Base-by-base conservation (phyloP, 2,797 vertebrate species). In the Netta rufina region DNA sequence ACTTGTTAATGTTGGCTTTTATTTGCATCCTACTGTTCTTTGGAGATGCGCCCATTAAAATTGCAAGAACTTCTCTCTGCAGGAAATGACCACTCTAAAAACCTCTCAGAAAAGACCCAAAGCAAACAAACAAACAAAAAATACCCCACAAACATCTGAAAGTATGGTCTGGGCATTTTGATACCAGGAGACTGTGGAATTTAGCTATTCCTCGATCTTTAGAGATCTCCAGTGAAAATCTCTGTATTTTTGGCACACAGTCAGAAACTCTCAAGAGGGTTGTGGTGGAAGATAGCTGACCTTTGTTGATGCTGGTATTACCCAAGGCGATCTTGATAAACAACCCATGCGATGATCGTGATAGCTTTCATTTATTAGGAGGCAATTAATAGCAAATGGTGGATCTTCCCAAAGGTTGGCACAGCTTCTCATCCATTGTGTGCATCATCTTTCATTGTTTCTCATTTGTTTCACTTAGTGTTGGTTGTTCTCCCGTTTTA, bases 331-430 rank as follows among this genome's bases (percentile, higher is more conserved):
- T n/a, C 11, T 25, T 49, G 75, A 39, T 32, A 62, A 80, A 33
- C 0, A 2, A 11, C 39, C 39, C 0, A 0, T 57, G n/a, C 43
- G 56, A 41, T 36, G 27, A 75, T 20, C 8, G 13, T 1, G 28
- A 15, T 47, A 32, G 8, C 2, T 85, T 58, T 69, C 2, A 6
- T 71, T 30, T 53, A 39, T 15, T 38, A 30, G 25, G 33, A 28
- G 18, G 60, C 28, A 53, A n/a, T 51, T 53, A 39, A 64, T 62
- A 11, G 32, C 21, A n/a, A 53, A 39, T 9, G 32, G 16, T 39
- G 16, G 36, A 22, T 22, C 87, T 92, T 87, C 60, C 62, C 78
- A 54, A 60, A 33, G 39, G 17, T 41, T 62, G 8, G 49, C 32
- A n/a, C 32, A 21, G 6, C 9, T 77, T 90, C 8, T 21, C 7